Evolutionary conservation across 2,797 vertebrate genomes (phyloP).

Genomic region (Sebastes wilsoni): DNA sequence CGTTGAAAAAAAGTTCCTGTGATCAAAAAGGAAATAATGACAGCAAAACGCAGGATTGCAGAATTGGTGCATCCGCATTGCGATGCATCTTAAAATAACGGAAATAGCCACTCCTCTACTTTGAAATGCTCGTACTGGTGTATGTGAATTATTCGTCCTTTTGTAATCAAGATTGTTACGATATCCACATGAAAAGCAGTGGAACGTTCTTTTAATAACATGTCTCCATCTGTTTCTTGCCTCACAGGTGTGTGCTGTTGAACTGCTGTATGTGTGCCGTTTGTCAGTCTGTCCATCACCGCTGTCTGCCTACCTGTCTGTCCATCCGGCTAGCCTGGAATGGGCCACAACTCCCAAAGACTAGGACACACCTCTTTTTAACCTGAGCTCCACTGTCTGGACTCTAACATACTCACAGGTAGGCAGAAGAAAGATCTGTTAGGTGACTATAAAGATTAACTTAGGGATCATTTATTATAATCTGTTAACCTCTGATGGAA

Average conservation of each 20-base stretch:
- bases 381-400: constrained; percentile 78
- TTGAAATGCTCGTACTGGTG: background rate
- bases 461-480: background rate
- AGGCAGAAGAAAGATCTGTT: background rate
- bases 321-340: constrained; percentile 88
- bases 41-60: too few relatives aligned
- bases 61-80: too few relatives aligned
- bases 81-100: too few relatives aligned
- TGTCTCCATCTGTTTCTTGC: background rate
- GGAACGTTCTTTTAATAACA: background rate
- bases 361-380: constrained; percentile 85
- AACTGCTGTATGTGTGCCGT: constrained; percentile 75
- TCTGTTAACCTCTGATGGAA: background rate
- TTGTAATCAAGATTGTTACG: background rate
- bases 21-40: too few relatives aligned
- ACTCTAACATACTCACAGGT: constrained; percentile 75
- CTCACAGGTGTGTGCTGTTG: constrained; percentile 74
- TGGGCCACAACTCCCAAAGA: constrained; percentile 92
- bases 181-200: background rate
- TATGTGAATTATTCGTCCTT: background rate
- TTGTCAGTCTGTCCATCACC: constrained; percentile 68
- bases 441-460: background rate
- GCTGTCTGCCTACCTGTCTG: constrained; percentile 64
- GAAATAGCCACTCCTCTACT: background rate
- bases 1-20: too few relatives aligned